Conservation (phyloP, 1,140 invertebrate genomes). For the Aethina tumida region DNA sequence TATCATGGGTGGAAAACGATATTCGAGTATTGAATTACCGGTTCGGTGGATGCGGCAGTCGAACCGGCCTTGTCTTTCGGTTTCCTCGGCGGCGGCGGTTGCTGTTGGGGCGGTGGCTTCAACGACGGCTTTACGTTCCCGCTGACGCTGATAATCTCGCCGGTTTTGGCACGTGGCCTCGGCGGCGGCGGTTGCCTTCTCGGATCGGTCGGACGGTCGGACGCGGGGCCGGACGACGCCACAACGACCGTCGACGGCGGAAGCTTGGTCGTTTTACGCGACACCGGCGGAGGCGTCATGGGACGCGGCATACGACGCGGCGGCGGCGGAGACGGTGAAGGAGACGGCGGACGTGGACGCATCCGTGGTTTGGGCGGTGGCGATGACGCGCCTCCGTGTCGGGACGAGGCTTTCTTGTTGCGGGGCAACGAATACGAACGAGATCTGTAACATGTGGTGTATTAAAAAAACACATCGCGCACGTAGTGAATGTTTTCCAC, state of each 20-base stretch:
- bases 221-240: conserved; percentile 39
- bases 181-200: conserved; percentile 32
- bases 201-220: conserved; percentile 35
- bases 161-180: conserved; percentile 26
- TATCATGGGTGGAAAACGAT: conserved; percentile 5
- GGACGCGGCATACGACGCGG: conserved; percentile 36
- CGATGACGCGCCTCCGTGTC: conserved; percentile 17
- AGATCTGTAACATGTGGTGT: conserved; percentile 30
- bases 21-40: too few relatives aligned
- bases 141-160: conserved; percentile 29
- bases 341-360: conserved; percentile 26
- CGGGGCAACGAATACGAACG: conserved; percentile 39
- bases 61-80: conserved; percentile 4
- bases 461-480: background rate
- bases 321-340: conserved; percentile 27
- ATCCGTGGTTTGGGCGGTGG: conserved; percentile 19
- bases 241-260: conserved; percentile 11
- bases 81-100: conserved; percentile 14
- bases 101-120: conserved; percentile 6
- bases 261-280: conserved; percentile 33
- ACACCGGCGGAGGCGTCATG: conserved; percentile 38
- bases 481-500: background rate
- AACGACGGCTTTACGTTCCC: conserved; percentile 26
- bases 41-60: too few relatives aligned
- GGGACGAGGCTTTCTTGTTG: conserved; percentile 14